phyloP scores from a whole-genome alignment of 2,888 invertebrate species.

The Bhutanitis thaidina region DNA sequence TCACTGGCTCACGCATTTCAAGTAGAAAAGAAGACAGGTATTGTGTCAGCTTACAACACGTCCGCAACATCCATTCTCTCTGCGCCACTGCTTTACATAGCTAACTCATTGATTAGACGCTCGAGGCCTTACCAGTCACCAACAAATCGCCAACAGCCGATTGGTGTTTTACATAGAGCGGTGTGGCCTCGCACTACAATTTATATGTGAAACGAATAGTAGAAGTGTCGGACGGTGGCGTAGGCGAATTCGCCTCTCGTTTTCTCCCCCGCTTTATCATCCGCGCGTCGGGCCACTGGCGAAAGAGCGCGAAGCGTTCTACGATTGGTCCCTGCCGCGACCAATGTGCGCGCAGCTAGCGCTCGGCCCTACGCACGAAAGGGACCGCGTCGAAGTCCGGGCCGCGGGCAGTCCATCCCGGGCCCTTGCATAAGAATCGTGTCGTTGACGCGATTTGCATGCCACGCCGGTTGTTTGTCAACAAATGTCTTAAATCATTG shows the following conservation, averaged over 20 bases:
- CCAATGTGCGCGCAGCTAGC: conserved; percentile 53
- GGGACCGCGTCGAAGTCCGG: conserved; percentile 46
- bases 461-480: conserved; percentile 45
- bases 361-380: conserved; percentile 59
- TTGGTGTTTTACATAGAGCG: conserved; percentile 52
- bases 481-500: conserved; percentile 50
- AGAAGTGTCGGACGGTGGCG: conserved; percentile 43
- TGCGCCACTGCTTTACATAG: not conserved
- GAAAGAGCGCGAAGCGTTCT: conserved; percentile 36
- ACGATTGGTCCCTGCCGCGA: conserved; percentile 49
- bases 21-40: conserved; percentile 2
- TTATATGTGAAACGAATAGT: conserved; percentile 52
- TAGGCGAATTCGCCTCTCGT: conserved; percentile 52
- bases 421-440: conserved; percentile 64
- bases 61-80: not conserved
- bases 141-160: conserved; percentile 41
- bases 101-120: conserved; percentile 22
- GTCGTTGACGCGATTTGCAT: conserved; percentile 47
- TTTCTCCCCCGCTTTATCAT: conserved; percentile 69
- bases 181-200: conserved; percentile 55
- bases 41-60: not conserved
- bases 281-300: conserved; percentile 48
- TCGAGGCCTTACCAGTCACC: conserved; percentile 27
- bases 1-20: no score
- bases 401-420: conserved; percentile 60